phyloP scores from a whole-genome alignment of 2,888 invertebrate genomes.

The Harpalus rufipes region DNA sequence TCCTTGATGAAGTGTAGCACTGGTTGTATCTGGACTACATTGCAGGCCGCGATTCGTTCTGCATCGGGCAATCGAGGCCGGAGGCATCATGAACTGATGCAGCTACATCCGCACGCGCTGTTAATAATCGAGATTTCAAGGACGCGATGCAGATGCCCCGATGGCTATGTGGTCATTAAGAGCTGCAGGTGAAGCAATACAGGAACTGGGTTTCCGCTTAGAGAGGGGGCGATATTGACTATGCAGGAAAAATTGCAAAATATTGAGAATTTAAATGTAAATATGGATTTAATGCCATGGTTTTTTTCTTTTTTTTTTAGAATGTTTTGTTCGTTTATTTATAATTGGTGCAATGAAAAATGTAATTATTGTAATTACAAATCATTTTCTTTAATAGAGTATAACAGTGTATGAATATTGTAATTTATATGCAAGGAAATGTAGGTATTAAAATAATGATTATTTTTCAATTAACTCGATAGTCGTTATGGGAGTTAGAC shows the following conservation, averaged over 20 bases:
- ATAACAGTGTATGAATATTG: too few species aligned
- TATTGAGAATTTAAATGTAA: background rate
- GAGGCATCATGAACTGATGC: constrained; percentile 39
- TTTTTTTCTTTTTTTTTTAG: too few species aligned
- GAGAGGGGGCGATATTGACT: background rate
- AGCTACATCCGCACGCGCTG: constrained; percentile 36
- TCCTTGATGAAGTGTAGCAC: background rate
- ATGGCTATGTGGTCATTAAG: constrained; percentile 26
- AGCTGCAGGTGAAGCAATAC: constrained; percentile 37
- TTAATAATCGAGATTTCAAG: constrained; percentile 37
- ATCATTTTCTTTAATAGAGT: too few species aligned
- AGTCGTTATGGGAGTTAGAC: too few species aligned
- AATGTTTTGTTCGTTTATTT: too few species aligned
- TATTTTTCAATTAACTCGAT: too few species aligned
- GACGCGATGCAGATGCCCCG: background rate
- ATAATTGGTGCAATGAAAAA: too few species aligned
- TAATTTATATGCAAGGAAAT: too few species aligned
- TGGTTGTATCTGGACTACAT: background rate
- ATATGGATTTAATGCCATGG: background rate
- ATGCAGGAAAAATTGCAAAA: constrained; percentile 6
- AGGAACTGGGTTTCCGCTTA: constrained; percentile 38
- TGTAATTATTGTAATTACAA: too few species aligned
- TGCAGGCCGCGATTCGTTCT: constrained; percentile 33
- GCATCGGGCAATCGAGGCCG: constrained; percentile 48
- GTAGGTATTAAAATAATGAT: too few species aligned